Conservation (phyloP, 2,113 vertebrate species). For the Calyptomena viridis region DNA sequence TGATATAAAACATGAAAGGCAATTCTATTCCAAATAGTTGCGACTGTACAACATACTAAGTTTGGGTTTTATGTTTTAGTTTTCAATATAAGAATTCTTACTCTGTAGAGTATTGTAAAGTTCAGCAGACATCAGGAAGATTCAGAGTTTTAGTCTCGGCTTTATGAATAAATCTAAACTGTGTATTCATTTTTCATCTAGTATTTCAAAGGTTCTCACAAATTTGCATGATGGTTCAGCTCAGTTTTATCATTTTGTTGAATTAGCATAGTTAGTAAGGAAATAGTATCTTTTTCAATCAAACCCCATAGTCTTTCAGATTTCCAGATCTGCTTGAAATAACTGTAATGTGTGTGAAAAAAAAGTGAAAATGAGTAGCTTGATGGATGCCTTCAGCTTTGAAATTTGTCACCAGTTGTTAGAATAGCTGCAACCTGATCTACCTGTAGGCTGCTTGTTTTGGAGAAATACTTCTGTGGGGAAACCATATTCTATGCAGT, state of each 20-base stretch:
- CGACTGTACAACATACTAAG: background rate
- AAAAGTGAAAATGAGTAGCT: slow-evolving; percentile 34
- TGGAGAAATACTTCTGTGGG: slow-evolving; percentile 28
- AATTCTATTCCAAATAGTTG: background rate
- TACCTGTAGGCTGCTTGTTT: background rate
- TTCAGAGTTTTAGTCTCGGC: background rate
- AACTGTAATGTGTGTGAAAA: background rate
- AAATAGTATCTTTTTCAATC: slow-evolving; percentile 11
- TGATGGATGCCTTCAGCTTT: slow-evolving; percentile 20
- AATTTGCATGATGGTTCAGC: slow-evolving; percentile 42
- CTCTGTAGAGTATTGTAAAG: background rate
- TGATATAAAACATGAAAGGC: background rate
- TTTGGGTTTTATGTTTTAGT: background rate
- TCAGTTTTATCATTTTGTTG: slow-evolving; percentile 15
- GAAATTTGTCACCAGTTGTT: slow-evolving; percentile 39
- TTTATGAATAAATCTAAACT: slow-evolving; percentile 43
- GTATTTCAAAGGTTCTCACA: slow-evolving; percentile 29
- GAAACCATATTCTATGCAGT: background rate
- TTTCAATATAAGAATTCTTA: background rate
- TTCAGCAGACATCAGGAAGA: slow-evolving; percentile 10
- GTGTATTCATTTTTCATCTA: slow-evolving; percentile 19
- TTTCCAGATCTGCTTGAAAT: slow-evolving; percentile 38
- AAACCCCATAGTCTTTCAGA: background rate
- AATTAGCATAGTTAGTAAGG: slow-evolving; percentile 31
- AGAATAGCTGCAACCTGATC: slow-evolving; percentile 10